Base-by-base conservation (phyloP, 2,888 invertebrate species). In the Microdon myrmicae region DNA sequence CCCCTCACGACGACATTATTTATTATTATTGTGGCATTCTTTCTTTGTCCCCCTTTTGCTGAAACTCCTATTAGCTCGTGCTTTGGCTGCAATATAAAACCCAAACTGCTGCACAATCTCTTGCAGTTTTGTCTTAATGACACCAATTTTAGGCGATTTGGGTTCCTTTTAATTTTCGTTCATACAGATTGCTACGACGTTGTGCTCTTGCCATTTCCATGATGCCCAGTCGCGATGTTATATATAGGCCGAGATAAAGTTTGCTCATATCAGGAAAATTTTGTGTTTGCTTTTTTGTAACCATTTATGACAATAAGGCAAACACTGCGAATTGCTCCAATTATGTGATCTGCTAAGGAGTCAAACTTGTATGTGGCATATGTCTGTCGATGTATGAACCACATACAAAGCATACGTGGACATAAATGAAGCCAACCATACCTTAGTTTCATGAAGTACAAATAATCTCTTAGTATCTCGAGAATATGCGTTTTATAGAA, bases 1-100 rank as follows among this genome's bases (percentile, higher is more conserved):
- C 51, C 59, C 59, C 66, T 66, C 66, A 66, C 66, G 66, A 66
- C 66, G 66, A 66, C 66, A 66, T 66, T 66, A 66, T 66, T 66
- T 66, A 66, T 66, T 59, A 59, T 59, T 66, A 64, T 58, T 64
- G 47, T 58, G 28, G 43, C 58, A 22, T 39, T 45, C 34, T 49
- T 56, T 64, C 56, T 49, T 60, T 41, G 1, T 13, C 13, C 6
- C 29, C 28, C 23, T 37, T 12, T 16, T 22, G 9, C 10, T 47
- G n/a, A 53, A 23, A 22, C 19, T 29, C 20, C 28, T 47, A 55
- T 37, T 37, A 23, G 37, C 16, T 38, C 17, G 37, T 23, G 16
- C 32, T 45, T 45, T 58, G 51, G 53, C 47, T 58, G 49, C 53
- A 28, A 38, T 16, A 56, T 39, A 25, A 64, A 58, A 31, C 12